A percentile compares a stretch with the other conserved stretches of the same genome.
Evolutionary conservation across 2,797 vertebrate genomes (phyloP).

Genomic region (Enteromius fasciolatus): DNA sequence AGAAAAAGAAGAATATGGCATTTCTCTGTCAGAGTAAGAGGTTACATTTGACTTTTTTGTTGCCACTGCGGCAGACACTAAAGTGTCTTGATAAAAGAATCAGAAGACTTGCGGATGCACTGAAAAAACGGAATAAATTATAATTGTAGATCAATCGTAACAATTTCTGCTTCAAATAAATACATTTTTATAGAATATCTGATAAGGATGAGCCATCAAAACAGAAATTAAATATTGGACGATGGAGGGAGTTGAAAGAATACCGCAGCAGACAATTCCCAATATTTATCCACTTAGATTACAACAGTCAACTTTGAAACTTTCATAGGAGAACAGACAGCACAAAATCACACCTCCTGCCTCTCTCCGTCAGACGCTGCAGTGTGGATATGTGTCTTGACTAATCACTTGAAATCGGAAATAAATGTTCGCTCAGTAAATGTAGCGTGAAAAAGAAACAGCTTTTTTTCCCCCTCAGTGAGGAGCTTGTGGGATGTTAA

Average conservation of each 20-base stretch:
- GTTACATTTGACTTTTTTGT: slow-evolving; percentile 18
- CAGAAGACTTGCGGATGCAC: neutral
- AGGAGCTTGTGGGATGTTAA: slow-evolving; percentile 75
- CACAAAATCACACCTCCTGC: slow-evolving; percentile 34
- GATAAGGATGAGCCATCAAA: slow-evolving; percentile 25
- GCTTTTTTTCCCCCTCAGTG: slow-evolving; percentile 60
- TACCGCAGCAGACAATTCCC: neutral
- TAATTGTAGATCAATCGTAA: slow-evolving; percentile 25
- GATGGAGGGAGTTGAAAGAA: slow-evolving; percentile 16
- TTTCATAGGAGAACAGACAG: slow-evolving; percentile 39
- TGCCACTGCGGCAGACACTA: slow-evolving; percentile 12
- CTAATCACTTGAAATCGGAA: slow-evolving; percentile 80
- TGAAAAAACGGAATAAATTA: slow-evolving; percentile 30
- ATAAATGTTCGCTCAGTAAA: slow-evolving; percentile 80
- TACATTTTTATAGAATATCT: slow-evolving; percentile 10
- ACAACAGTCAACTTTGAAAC: slow-evolving; percentile 25
- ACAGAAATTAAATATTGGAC: slow-evolving; percentile 23
- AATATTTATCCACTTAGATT: slow-evolving; percentile 34
- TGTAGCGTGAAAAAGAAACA: slow-evolving; percentile 81
- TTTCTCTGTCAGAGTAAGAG: slow-evolving; percentile 25
- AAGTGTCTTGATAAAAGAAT: slow-evolving; percentile 20
- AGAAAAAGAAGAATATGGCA: slow-evolving; percentile 20
- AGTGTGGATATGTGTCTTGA: slow-evolving; percentile 73
- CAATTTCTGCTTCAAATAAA: slow-evolving; percentile 32
- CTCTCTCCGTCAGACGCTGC: slow-evolving; percentile 50